Evolutionary conservation across 2,113 vertebrate species (phyloP).

Genomic region (Thamnaconus septentrionalis): DNA sequence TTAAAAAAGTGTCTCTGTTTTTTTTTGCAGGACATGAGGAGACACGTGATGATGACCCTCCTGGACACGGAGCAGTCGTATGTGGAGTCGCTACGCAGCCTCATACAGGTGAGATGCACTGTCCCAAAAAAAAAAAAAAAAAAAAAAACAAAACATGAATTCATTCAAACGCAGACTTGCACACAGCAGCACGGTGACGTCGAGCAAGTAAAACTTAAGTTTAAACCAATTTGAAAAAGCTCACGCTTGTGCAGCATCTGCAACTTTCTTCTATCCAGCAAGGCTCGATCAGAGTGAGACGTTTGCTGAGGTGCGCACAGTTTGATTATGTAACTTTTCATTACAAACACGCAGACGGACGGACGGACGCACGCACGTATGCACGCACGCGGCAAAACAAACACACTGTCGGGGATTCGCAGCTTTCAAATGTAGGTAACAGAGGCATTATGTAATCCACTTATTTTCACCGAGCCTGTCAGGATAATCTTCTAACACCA

Average conservation of each 20-base stretch:
- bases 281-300: too few relatives aligned
- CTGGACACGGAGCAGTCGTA: constrained; percentile 97
- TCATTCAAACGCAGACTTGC: too few relatives aligned
- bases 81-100: constrained; percentile 92
- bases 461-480: constrained; percentile 57
- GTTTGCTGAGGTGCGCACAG: too few relatives aligned
- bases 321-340: too few relatives aligned
- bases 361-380: background rate
- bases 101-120: constrained; percentile 87
- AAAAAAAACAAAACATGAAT: too few relatives aligned
- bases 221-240: too few relatives aligned
- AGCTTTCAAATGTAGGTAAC: constrained; percentile 40
- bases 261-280: too few relatives aligned
- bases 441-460: constrained; percentile 58
- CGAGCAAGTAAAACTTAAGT: too few relatives aligned
- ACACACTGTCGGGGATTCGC: constrained; percentile 24
- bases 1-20: constrained; percentile 5
- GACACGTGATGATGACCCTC: constrained; percentile 97
- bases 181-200: too few relatives aligned
- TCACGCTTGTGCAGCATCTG: too few relatives aligned
- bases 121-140: too few relatives aligned
- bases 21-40: constrained; percentile 92
- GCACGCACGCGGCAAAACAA: constrained; percentile 2
- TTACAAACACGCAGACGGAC: too few relatives aligned
- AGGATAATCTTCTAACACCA: constrained; percentile 56